Evolutionary conservation across 2,113 vertebrate species (phyloP), one percentile per base, ranked within the genome.

Genomic region (Scomber japonicus): DNA sequence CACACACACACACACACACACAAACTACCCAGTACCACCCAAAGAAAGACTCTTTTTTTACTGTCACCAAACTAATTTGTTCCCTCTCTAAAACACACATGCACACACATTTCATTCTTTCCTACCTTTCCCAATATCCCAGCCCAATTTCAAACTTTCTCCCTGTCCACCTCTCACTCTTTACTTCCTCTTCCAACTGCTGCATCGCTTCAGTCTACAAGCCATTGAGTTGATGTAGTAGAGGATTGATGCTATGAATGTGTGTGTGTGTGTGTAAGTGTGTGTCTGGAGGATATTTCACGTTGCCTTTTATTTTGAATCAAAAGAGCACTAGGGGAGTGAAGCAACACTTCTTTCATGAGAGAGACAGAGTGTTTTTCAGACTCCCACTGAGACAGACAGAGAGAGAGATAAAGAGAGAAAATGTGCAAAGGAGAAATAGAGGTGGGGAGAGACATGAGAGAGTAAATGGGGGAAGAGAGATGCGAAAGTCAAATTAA

Each of bases 291-390:
- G 71, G 51, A 71, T 87, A 54, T 88, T 84, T 87, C 71, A 71
- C 68, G 21, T 86, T 71, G 51, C 59, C 60, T 91, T 89, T 88
- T 80, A 87, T 91, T 93, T 71, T 16, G 1, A 55, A 77, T 86
- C 81, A 89, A 88, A 91, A 76, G 74, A 60, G 62, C 82, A 80
- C 78, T 51, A 71, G n/a, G 54, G 79, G 68, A 76, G 67, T 80
- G 82, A 85, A 73, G 68, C 61, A 76, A 54, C 77, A 12, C 66
- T 81, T 57, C 67, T 75, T 83, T 83, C 78, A 87, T 69, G 69
- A 78, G 78, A 21, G 71, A 84, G 70, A 75, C 48, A 1, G 80
- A 82, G 72, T 77, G 31, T 73, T 90, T 87, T 86, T 49, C 24
- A 68, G 83, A 78, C 85, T 88, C 87, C 84, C 84, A 64, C 79